A percentile compares a stretch with the other conserved stretches of the same genome.
Conservation (phyloP, 2,113 vertebrate species). For the Trematocara unimaculatum region DNA sequence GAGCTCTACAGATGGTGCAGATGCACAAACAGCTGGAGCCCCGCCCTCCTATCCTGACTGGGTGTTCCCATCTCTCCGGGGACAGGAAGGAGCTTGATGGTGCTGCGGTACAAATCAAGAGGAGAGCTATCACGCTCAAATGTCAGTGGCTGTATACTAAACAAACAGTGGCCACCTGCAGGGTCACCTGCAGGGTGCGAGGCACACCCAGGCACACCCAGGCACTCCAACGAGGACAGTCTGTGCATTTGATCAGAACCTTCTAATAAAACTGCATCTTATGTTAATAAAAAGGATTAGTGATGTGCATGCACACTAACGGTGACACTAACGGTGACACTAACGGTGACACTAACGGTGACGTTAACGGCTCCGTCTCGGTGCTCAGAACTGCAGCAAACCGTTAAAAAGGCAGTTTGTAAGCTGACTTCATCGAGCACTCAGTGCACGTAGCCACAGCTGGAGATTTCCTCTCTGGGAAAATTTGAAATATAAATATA, state of each 20-base stretch:
- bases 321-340: neutral
- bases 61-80: constrained; percentile 19
- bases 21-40: constrained; percentile 36
- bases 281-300: neutral
- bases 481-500: neutral
- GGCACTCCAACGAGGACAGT: neutral
- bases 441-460: neutral
- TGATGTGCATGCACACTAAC: constrained; percentile 36
- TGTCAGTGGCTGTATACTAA: constrained; percentile 65
- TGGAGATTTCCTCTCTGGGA: neutral
- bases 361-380: neutral
- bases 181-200: constrained; percentile 38
- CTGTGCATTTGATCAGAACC: neutral
- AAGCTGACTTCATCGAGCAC: neutral
- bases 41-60: constrained; percentile 11
- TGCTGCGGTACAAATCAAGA: constrained; percentile 45
- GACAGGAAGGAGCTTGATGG: constrained; percentile 53
- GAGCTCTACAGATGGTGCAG: neutral
- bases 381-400: constrained; percentile 11
- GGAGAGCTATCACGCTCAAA: constrained; percentile 46
- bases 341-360: too few relatives aligned
- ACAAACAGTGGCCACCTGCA: constrained; percentile 55
- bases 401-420: constrained; percentile 56
- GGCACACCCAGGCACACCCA: neutral
- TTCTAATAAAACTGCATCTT: neutral